These are phyloP conservation scores for Probaryconus sp. DNA, from an alignment of 1,140 invertebrate genomes.

Conservation along the genomic window DNA sequence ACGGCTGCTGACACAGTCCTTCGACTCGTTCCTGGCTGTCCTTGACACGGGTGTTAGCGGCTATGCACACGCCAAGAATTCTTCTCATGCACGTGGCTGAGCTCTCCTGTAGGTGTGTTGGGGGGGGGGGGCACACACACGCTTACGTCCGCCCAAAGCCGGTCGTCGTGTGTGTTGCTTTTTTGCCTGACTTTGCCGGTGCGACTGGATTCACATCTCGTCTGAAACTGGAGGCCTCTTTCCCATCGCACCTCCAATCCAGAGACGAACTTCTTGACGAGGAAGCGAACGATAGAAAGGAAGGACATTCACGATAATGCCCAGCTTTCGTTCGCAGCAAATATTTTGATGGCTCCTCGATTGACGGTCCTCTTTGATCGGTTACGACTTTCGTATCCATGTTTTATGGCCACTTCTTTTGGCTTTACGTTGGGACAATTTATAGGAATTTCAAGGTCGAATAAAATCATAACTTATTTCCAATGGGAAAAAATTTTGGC, in stretches of 20 bases:
- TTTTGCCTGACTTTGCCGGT: conserved; percentile 46
- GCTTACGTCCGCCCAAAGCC: conserved; percentile 46
- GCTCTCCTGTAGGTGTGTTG: conserved; percentile 18
- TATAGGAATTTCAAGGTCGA: too few species aligned
- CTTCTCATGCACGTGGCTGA: conserved; percentile 27
- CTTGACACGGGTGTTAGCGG: conserved; percentile 71
- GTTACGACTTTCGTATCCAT: too few species aligned
- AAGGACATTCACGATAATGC: conserved; percentile 27
- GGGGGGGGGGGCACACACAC: conserved; percentile 36
- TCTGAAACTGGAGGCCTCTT: conserved; percentile 24
- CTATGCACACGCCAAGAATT: conserved; percentile 63
- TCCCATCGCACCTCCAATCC: conserved; percentile 6
- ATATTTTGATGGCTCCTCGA: conserved; percentile 17
- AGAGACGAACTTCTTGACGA: conserved; percentile 29
- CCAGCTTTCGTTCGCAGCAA: conserved; percentile 18
- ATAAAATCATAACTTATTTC: too few species aligned
- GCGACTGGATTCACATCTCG: conserved; percentile 55
- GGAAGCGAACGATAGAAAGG: conserved; percentile 40
- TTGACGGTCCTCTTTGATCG: conserved; percentile 37
- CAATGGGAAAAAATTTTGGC: too few species aligned
- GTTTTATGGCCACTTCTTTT: too few species aligned
- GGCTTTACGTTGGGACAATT: too few species aligned
- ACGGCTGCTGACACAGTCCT: conserved; percentile 68
- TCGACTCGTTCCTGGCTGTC: conserved; percentile 70
- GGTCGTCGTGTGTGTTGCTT: conserved; percentile 60